Base-by-base conservation (phyloP, 2,797 vertebrate species). In the Clangula hyemalis region DNA sequence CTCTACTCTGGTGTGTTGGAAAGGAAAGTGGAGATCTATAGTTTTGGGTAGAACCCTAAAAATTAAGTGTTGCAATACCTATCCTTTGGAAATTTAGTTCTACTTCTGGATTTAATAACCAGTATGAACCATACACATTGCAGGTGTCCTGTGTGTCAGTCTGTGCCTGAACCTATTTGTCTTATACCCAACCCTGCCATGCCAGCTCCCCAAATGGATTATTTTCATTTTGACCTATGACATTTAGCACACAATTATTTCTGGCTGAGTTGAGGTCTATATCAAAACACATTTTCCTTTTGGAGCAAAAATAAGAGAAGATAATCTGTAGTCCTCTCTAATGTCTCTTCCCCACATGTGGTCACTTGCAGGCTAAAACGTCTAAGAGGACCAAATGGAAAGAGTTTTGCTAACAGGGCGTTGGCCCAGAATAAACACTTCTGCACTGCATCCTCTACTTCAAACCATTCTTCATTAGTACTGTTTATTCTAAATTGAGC, bases 201-300 rank as follows among this genome's bases (percentile, higher is more conserved):
- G 38, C n/a, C 21, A 61, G 20, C 49, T 77, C 13, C 25, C 20
- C 61, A 79, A 57, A 14, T 45, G 12, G 20, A 47, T 74, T 77
- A n/a, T 85, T 90, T 92, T 92, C 79, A 51, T 76, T 89, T 91
- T 87, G 24, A 83, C 36, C 13, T 68, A 43, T 45, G 72, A 28
- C 15, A 34, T 88, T 76, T 66, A 93, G 30, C 36, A 71, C 51
- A 18, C 32, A 76, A 86, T 41, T 74, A 24, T 83, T 91, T 93
- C 87, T 80, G 61, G 8, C 34, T 54, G 27, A 25, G 43, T 22
- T 73, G 30, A 72, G 34, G 73, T 87, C 69, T 70, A 30, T 34
- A 58, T 85, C 49, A 85, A 82, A 94, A 69, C 30, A 45, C 7
- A 25, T 87, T 92, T 94, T 90, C 10, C 11, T 85, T 94, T 89